A percentile compares a stretch with the other conserved stretches of the same genome.
Evolutionary conservation across 2,113 vertebrate species (phyloP).

Genomic region (Plotosus lineatus): DNA sequence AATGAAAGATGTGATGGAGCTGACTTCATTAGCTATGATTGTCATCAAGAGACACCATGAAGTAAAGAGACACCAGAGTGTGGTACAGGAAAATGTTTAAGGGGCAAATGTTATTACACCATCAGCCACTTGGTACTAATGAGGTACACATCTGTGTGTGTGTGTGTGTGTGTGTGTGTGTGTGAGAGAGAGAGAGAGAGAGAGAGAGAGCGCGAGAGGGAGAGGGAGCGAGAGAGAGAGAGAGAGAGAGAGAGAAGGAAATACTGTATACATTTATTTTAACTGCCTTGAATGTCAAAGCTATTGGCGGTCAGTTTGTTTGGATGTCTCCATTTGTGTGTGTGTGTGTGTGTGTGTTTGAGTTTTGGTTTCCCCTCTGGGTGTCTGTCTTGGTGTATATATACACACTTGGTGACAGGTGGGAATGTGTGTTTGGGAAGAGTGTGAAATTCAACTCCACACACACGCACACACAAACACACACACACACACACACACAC

Average conservation of each 20-base stretch:
- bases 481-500: constrained; percentile 61
- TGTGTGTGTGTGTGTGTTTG: constrained; percentile 6
- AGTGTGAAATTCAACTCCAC: constrained; percentile 71
- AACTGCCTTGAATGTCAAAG: background rate
- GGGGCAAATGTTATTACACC: background rate
- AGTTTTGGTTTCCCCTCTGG: constrained; percentile 31
- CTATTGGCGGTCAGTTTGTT: constrained; percentile 4
- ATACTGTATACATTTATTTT: background rate
- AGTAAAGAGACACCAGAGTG: constrained; percentile 1
- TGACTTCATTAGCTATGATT: constrained; percentile 10
- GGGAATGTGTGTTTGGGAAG: constrained; percentile 75
- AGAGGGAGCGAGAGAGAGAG: no score
- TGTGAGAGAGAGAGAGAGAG: no score
- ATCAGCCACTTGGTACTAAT: background rate
- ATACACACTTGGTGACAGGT: constrained; percentile 78
- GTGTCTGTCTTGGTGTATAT: constrained; percentile 56
- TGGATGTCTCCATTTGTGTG: constrained; percentile 4
- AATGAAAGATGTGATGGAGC: constrained; percentile 6
- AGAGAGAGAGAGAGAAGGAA: no score
- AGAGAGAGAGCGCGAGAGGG: no score
- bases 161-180: constrained; percentile 38
- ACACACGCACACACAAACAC: constrained; percentile 31
- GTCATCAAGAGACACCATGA: background rate
- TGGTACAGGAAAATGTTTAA: background rate
- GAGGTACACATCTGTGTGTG: constrained; percentile 34